Base-by-base conservation (phyloP, 2,888 invertebrate genomes). In the Sabellastarte sp. region DNA sequence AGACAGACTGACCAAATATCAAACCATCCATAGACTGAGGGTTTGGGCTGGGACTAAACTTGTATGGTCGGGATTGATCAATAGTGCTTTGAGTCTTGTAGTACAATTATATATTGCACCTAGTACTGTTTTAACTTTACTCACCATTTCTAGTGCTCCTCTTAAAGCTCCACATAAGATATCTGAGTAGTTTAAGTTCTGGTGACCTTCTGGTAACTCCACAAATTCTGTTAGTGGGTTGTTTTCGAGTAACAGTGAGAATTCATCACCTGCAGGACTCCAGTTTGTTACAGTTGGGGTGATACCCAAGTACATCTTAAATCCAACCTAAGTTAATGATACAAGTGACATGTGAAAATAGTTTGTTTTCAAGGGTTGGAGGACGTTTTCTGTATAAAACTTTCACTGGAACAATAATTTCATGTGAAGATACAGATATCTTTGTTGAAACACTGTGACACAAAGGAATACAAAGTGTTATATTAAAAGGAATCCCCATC, bases 161-260 rank as follows among this genome's bases (percentile, higher is more conserved):
- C 96, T 88, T 63, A 88, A 81, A 10, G 86, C 86, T 0, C 99
- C 99, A 66, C 95, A 93, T 58, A 99, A 88, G 66, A 99, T 88
- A 73, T 93, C 93, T 73, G 94, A 94, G 83, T 97, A 98, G 79
- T 93, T 93, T 24, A 98, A 87, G 69, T 90, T 89, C 67, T 90
- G 88, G 77, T 91, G 89, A 1, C 81, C 82, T 70, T 91, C 90
- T 0, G 98, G 98, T 80, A 97, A 87, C 84, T 98, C 98, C 0
- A 98, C 97, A 87, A 97, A 93, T 84, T 99, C 99, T 2, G 94
- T 94, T 61, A 99, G 86, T 0, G 99, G 98, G 85, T 97, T 99
- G 51, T 90, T 89, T 79, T 99, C 98, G 83, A 99, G 90, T 10
- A 95, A 89, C 2, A 99, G 87, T 0, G 97, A 97, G 85, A 99